These are phyloP conservation scores for Sceliomorpha sp. DNA, from an alignment of 2,888 invertebrate genomes.

Conservation along the genomic window DNA sequence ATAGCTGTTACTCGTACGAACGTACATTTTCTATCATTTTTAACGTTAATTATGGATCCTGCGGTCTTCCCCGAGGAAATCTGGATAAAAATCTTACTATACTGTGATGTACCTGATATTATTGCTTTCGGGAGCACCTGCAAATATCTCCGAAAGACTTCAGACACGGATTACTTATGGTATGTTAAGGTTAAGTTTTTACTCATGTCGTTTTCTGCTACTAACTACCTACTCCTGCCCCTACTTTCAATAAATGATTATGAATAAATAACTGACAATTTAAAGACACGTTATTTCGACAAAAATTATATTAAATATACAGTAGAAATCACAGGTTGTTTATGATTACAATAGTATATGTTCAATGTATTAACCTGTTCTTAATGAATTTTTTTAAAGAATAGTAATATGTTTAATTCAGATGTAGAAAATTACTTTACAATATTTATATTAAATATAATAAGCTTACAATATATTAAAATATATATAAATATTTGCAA, in stretches of 20 bases:
- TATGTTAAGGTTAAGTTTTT: constrained; percentile 71
- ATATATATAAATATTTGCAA: too few species aligned
- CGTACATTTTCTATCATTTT: constrained; percentile 61
- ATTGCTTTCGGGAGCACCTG: constrained; percentile 78
- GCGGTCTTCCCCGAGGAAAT: constrained; percentile 79
- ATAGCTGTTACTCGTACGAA: constrained; percentile 61
- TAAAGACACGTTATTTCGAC: too few species aligned
- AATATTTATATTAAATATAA: too few species aligned
- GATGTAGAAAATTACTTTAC: too few species aligned
- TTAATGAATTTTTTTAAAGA: too few species aligned
- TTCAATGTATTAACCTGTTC: too few species aligned
- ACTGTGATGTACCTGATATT: constrained; percentile 79
- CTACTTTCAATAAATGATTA: not conserved
- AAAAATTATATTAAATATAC: too few species aligned
- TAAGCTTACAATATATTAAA: too few species aligned
- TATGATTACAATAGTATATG: too few species aligned
- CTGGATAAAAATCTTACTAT: constrained; percentile 79
- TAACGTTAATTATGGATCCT: constrained; percentile 73
- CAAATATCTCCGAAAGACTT: constrained; percentile 77
- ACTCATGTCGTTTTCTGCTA: constrained; percentile 8
- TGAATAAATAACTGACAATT: not conserved
- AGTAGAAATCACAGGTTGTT: too few species aligned
- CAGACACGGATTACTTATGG: constrained; percentile 78
- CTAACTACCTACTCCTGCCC: too few species aligned
- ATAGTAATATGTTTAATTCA: too few species aligned